Conservation (phyloP, 1,140 invertebrate species). For the Zaprionus gabonicus region DNA sequence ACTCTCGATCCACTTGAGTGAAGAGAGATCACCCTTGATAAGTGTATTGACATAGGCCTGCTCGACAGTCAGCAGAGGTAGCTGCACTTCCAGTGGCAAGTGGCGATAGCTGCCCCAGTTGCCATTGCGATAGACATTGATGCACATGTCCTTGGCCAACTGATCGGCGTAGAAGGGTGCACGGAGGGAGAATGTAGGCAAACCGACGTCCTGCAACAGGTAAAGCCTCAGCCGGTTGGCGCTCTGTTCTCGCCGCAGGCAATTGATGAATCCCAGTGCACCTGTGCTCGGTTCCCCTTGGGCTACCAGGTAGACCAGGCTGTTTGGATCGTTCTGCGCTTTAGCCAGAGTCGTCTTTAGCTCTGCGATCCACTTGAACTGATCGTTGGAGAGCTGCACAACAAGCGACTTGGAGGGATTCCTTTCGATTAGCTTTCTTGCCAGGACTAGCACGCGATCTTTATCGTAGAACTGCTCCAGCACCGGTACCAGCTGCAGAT, state of each 20-base stretch:
- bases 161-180: constrained; percentile 87
- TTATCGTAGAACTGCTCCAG: constrained; percentile 85
- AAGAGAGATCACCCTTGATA: constrained; percentile 94
- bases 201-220: constrained; percentile 87
- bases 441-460: constrained; percentile 87
- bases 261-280: constrained; percentile 94
- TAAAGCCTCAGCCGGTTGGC: constrained; percentile 89
- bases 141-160: constrained; percentile 90
- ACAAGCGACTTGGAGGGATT: constrained; percentile 34
- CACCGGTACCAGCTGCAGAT: constrained; percentile 84
- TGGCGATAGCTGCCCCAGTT: constrained; percentile 95
- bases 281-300: constrained; percentile 89
- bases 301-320: constrained; percentile 88
- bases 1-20: constrained; percentile 97
- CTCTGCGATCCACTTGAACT: constrained; percentile 92
- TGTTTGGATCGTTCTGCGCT: constrained; percentile 86
- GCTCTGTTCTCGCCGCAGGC: constrained; percentile 92
- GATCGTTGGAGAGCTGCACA: constrained; percentile 87
- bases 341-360: constrained; percentile 89
- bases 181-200: constrained; percentile 86
- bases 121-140: constrained; percentile 91
- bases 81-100: constrained; percentile 87
- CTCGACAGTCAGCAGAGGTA: constrained; percentile 89
- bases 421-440: constrained; percentile 85
- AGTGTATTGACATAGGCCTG: constrained; percentile 97